Percentiles rank a stretch among this genome's conserved stretches.
Conservation (phyloP, 2,797 vertebrate genomes). For the Sphaeramia orbicularis region DNA sequence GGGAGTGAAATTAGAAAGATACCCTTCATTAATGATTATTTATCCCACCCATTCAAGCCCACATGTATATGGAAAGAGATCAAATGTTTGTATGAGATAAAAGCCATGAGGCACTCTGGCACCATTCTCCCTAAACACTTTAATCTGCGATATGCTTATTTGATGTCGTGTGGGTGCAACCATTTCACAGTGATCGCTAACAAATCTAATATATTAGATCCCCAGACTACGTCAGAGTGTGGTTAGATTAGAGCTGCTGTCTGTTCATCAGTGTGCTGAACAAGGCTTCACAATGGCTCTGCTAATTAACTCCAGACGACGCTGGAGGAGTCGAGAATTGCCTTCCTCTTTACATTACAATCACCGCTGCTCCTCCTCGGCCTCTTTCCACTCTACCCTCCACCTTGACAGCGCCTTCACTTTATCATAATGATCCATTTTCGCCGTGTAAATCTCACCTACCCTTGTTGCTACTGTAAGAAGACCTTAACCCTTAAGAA, state of each 20-base stretch:
- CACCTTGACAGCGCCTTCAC: conserved; percentile 43
- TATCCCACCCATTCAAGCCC: conserved; percentile 3
- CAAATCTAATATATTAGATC: conserved; percentile 51
- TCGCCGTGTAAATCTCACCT: conserved; percentile 11
- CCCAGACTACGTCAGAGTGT: conserved; percentile 41
- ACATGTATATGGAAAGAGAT: conserved; percentile 28
- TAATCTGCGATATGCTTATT: conserved; percentile 42
- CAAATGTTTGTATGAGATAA: conserved; percentile 42
- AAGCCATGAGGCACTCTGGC: conserved; percentile 21
- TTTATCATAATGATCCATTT: conserved; percentile 43
- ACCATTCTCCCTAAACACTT: conserved; percentile 32
- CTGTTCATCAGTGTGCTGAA: conserved; percentile 66
- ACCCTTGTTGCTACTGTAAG: conserved; percentile 32
- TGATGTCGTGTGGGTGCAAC: conserved; percentile 33
- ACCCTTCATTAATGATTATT: conserved; percentile 36
- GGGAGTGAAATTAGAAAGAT: conserved; percentile 7
- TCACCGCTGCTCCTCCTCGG: conserved; percentile 1
- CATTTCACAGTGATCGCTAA: conserved; percentile 19
- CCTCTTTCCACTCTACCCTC: conserved; percentile 21
- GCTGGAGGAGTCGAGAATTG: conserved; percentile 60
- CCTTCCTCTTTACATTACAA: not conserved
- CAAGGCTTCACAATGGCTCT: conserved; percentile 66
- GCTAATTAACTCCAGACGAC: conserved; percentile 78
- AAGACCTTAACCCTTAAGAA: no score
- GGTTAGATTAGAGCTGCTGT: conserved; percentile 67